A percentile compares a stretch with the other conserved stretches of the same genome.
Evolutionary conservation across 2,113 vertebrate genomes (phyloP).

Genomic region (Neolamprologus devosi): DNA sequence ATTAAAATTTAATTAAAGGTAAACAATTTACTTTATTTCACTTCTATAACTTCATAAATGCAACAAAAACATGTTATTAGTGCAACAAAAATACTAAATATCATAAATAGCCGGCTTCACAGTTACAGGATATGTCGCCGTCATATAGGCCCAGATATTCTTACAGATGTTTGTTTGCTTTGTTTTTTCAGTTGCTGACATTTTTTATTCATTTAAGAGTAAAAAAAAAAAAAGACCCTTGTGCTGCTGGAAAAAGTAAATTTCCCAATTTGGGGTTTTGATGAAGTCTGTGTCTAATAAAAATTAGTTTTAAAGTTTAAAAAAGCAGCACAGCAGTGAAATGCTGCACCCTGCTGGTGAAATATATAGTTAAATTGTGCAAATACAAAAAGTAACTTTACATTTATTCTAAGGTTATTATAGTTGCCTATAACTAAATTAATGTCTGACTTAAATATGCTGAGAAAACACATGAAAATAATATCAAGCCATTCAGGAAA

Average conservation of each 20-base stretch:
- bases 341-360: background rate
- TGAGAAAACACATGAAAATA: background rate
- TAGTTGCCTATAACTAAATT: background rate
- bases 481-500: background rate
- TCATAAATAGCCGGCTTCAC: background rate
- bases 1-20: background rate
- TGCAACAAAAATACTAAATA: background rate
- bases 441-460: background rate
- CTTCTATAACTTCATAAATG: background rate
- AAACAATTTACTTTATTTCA: background rate
- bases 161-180: background rate
- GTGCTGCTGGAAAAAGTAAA: background rate
- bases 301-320: background rate
- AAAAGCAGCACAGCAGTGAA: background rate
- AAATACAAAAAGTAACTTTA: background rate
- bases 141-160: background rate
- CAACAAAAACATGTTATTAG: background rate
- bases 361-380: background rate
- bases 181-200: background rate
- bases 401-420: background rate
- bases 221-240: background rate
- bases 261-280: background rate
- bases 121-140: background rate
- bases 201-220: background rate
- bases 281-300: background rate